Evolutionary conservation across 2,113 vertebrate species (phyloP), one percentile per base, ranked within the genome.

Genomic region (Peucedramus taeniatus): DNA sequence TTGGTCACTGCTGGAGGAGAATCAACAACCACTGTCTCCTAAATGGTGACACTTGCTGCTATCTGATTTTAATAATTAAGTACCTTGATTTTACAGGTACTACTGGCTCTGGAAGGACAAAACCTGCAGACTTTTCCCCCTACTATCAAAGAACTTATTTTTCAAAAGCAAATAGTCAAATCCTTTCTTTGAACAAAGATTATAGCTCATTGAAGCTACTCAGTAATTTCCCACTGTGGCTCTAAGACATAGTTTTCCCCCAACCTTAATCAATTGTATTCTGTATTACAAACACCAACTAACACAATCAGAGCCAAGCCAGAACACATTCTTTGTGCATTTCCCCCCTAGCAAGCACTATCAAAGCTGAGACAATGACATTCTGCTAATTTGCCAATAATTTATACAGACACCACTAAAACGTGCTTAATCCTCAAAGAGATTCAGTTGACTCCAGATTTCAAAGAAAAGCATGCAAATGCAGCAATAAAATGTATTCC

Each of bases 381-480:
- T 87, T 83, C 44, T 71, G 76, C 72, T 94, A 89, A 93, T 96
- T 92, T 96, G 85, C 64, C 60, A 56, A 86, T 90, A 93, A 95
- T 96, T 92, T 97, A 96, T 64, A 90, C 42, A 76, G 93, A 92
- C 76, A 87, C 51, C 65, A 91, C 39, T 75, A 65, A 97, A 97
- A 96, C 80, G 75, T 83, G 76, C 90, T 97, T 98, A 97, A 97
- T 96, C 91, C 95, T 94, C 86, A 61, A 94, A 96, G 91, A 85
- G 79, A 96, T 91, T 84, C 80, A 57, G 94, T 94, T 93, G 59
- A 94, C 90, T 97, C 88, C 86, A 94, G 91, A 94, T 87, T 92
- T 97, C 57, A 94, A 86, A 92, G 65, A 64, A 68, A 92, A 94
- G 88, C 68, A 90, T 94, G 82, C 89, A 96, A 97, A 94, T 88